phyloP scores from a whole-genome alignment of 2,888 invertebrate species.

The Drosophila picticornis region DNA sequence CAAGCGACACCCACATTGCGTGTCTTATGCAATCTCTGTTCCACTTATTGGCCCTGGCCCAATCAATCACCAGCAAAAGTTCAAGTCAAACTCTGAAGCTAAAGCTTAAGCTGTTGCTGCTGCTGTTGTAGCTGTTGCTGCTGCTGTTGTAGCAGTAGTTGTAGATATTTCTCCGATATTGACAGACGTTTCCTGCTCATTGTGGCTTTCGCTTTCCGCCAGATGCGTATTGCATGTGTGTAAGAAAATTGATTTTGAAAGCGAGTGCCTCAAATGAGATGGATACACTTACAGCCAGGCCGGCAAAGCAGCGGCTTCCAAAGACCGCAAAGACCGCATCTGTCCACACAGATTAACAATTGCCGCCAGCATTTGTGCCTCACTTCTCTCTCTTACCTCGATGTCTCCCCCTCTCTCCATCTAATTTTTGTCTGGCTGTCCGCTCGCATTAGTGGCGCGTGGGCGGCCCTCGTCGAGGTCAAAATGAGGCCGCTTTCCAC shows the following conservation, averaged over 20 bases:
- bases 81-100: slow-evolving; percentile 9
- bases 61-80: slow-evolving; percentile 61
- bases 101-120: slow-evolving; percentile 8
- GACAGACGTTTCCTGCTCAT: slow-evolving; percentile 74
- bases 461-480: slow-evolving; percentile 36
- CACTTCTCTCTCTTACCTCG: not conserved
- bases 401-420: not conserved
- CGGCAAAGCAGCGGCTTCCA: not conserved
- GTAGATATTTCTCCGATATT: slow-evolving; percentile 49
- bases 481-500: slow-evolving; percentile 40
- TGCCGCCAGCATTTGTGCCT: slow-evolving; percentile 4
- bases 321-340: slow-evolving; percentile 46
- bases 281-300: slow-evolving; percentile 5
- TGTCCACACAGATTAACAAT: slow-evolving; percentile 60
- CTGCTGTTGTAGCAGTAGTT: slow-evolving; percentile 6
- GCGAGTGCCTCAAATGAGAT: slow-evolving; percentile 51
- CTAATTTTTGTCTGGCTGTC: slow-evolving; percentile 19
- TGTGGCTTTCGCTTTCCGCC: slow-evolving; percentile 60
- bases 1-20: slow-evolving; percentile 48
- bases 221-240: slow-evolving; percentile 59
- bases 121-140: slow-evolving; percentile 6
- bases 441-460: slow-evolving; percentile 30
- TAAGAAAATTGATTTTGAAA: slow-evolving; percentile 72
- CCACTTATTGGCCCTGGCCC: slow-evolving; percentile 59
- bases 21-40: slow-evolving; percentile 63